Conservation (phyloP, 2,888 invertebrate genomes). For the Hirtodrosophila histrioides region DNA sequence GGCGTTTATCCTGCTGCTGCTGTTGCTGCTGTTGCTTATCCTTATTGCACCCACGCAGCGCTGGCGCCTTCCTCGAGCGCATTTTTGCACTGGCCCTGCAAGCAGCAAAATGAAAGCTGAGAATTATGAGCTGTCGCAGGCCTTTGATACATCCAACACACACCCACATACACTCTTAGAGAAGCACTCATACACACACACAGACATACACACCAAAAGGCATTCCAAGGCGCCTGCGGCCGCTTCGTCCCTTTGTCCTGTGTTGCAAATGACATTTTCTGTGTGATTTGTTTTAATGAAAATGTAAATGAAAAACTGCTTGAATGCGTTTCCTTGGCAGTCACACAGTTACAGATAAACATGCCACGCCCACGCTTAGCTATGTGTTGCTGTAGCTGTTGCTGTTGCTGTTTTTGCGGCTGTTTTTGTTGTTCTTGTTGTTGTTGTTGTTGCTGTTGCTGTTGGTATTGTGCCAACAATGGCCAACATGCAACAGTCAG, state of each 20-base stretch:
- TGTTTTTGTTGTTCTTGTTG: constrained; percentile 24
- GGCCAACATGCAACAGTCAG: constrained; percentile 67
- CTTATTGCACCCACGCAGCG: constrained; percentile 71
- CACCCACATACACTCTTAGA: constrained; percentile 6
- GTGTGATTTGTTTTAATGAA: constrained; percentile 76
- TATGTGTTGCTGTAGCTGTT: constrained; percentile 42
- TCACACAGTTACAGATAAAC: constrained; percentile 50
- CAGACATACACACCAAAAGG: neutral
- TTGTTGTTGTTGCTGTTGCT: constrained; percentile 34
- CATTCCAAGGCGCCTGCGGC: constrained; percentile 51
- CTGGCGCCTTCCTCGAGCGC: constrained; percentile 48
- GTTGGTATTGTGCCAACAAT: constrained; percentile 53
- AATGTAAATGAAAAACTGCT: constrained; percentile 70
- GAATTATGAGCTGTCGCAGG: constrained; percentile 69
- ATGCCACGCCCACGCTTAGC: constrained; percentile 61
- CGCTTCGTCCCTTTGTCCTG: constrained; percentile 56
- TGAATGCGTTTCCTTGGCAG: constrained; percentile 77
- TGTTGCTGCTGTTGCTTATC: constrained; percentile 40
- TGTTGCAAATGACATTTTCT: constrained; percentile 75
- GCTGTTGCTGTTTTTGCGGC: constrained; percentile 18
- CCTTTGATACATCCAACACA: constrained; percentile 55
- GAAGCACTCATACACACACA: constrained; percentile 5
- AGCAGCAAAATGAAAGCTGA: constrained; percentile 31
- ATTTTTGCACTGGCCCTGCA: constrained; percentile 62
- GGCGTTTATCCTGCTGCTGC: constrained; percentile 8